phyloP scores from a whole-genome alignment of 2,113 vertebrate species.

The Antechinus stuartii region DNA sequence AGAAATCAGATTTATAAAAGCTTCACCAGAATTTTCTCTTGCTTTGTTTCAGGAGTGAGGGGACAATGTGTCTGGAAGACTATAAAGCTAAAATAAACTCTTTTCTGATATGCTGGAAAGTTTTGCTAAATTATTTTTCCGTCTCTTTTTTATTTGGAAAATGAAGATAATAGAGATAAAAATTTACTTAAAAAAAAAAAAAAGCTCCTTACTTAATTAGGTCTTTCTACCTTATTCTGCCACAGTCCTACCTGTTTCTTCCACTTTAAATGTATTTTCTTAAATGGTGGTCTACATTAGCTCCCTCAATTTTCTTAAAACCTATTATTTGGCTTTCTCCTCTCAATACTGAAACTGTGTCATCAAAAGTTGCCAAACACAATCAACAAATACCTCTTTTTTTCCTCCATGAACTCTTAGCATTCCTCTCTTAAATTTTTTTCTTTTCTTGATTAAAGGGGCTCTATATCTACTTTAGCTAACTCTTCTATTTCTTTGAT shows the following conservation, averaged over 20 bases:
- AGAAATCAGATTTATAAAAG: background rate
- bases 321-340: background rate
- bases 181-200: background rate
- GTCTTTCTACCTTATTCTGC: background rate
- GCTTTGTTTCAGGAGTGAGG: background rate
- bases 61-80: background rate
- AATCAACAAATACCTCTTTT: background rate
- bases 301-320: background rate
- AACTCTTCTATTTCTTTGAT: background rate
- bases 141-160: background rate
- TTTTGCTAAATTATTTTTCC: background rate
- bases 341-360: background rate
- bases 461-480: background rate
- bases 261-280: background rate
- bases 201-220: background rate
- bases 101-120: background rate
- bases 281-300: background rate
- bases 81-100: background rate
- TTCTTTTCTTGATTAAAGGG: background rate
- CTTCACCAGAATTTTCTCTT: background rate
- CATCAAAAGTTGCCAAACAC: background rate
- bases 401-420: background rate
- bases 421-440: background rate
- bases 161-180: background rate
- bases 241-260: background rate